Base-by-base conservation (phyloP, 2,113 vertebrate genomes). In the Pavo muticus region DNA sequence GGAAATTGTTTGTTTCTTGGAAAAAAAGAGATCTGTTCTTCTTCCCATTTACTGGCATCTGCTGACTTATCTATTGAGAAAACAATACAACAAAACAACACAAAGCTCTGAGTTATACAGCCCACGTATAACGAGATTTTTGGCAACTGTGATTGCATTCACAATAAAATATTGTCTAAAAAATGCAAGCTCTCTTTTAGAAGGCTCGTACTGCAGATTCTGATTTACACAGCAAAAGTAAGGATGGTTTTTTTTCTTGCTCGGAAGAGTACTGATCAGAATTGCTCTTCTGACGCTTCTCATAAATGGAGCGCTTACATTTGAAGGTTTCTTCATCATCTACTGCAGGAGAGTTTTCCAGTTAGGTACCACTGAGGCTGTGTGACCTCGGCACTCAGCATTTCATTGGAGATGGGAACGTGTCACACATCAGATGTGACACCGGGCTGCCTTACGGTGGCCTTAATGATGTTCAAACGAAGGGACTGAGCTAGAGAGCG, bases 331-430 rank as follows among this genome's bases (percentile, higher is more conserved):
- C 42, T 19, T 45, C 29, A 6, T 39, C 29, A 5, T 69, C 9
- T 70, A 8, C 57, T 1, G 2, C 72, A 65, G 63, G 54, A 40
- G 78, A n/a, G 10, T 72, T 72, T 72, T 64, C 42, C 54, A 75
- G 19, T 56, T 78, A 23, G 18, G 35, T 21, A 23, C 25, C n/a
- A 14, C 3, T 32, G 29, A 35, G 61, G 29, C 54, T 44, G 40
- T 4, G 0, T 30, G n/a, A 50, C 44, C 59, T 10, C 2, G 4
- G 40, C 8, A 2, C 2, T 0, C 32, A 52, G 63, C 52, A 19
- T 48, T 29, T 2, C 21, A 6, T n/a, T 18, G 17, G 6, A 40
- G 8, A 29, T 39, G 42, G 48, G 54, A 45, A 27, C 4, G 16
- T 8, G 12, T 80, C 32, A 2, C 24, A 1, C 0, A 0, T 42